Evolutionary conservation across 2,888 invertebrate genomes (phyloP).

Genomic region (Drosophila peninsularis): DNA sequence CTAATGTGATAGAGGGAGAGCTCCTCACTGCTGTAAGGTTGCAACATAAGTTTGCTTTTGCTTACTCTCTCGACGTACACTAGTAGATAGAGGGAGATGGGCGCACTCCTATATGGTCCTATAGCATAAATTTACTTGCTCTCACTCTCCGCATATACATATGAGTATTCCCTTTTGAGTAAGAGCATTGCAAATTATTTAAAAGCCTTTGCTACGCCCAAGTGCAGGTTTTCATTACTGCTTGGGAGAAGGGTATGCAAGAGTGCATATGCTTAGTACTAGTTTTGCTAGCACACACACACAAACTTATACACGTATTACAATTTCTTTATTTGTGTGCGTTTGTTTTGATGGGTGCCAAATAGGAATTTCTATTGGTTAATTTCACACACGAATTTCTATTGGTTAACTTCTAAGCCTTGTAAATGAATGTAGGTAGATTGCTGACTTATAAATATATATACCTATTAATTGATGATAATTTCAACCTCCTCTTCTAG

Average conservation of each 20-base stretch:
- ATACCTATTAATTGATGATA: neutral
- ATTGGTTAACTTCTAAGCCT: neutral
- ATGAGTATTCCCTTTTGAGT: too few species aligned
- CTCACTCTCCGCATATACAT: too few species aligned
- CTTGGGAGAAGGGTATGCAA: too few species aligned
- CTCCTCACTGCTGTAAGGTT: neutral
- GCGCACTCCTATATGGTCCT: neutral
- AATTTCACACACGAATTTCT: neutral
- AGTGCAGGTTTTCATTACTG: too few species aligned
- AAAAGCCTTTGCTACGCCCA: too few species aligned
- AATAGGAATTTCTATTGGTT: too few species aligned
- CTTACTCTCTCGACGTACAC: neutral
- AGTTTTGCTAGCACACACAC: neutral
- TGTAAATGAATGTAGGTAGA: neutral
- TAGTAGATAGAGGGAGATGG: neutral
- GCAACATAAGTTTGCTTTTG: neutral
- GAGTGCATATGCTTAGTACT: too few species aligned
- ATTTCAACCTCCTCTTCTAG: conserved; percentile 85
- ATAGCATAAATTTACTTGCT: neutral
- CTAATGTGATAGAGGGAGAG: neutral
- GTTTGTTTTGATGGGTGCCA: neutral
- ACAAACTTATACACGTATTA: neutral
- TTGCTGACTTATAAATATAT: neutral
- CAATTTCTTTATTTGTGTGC: too few species aligned
- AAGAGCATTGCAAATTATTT: too few species aligned